Evolutionary conservation across 2,797 vertebrate species (phyloP).

Genomic region (Xenentodon cancila): DNA sequence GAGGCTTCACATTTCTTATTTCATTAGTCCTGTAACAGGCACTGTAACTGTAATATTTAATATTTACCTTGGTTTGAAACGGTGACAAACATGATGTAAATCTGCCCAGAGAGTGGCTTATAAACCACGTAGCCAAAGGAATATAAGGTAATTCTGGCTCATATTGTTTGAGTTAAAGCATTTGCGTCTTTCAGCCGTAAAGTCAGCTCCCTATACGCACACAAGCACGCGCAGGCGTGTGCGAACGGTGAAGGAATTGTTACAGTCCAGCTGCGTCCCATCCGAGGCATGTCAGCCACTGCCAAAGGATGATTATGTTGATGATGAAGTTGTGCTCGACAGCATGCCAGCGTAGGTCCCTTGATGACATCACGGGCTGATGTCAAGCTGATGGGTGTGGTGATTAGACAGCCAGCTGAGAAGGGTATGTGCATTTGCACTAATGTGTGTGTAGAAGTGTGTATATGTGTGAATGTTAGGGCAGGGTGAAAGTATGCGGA

Average conservation of each 20-base stretch:
- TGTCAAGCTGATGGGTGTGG: slow-evolving; percentile 84
- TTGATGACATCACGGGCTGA: slow-evolving; percentile 86
- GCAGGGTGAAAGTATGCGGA: slow-evolving; percentile 72
- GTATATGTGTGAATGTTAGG: slow-evolving; percentile 47
- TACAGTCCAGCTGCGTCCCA: slow-evolving; percentile 77
- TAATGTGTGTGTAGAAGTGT: slow-evolving; percentile 15
- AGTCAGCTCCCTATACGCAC: slow-evolving; percentile 36
- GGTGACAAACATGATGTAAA: slow-evolving; percentile 65
- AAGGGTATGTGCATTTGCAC: slow-evolving; percentile 44
- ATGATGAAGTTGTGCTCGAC: slow-evolving; percentile 78
- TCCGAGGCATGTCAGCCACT: slow-evolving; percentile 50
- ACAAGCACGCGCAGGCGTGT: slow-evolving; percentile 35
- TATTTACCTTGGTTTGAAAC: slow-evolving; percentile 67
- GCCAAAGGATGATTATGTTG: slow-evolving; percentile 75
- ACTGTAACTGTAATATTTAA: slow-evolving; percentile 56
- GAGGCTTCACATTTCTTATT: slow-evolving; percentile 31
- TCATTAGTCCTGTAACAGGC: slow-evolving; percentile 28
- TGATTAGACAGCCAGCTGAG: slow-evolving; percentile 76
- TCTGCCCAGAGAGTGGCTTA: slow-evolving; percentile 56
- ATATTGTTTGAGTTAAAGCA: slow-evolving; percentile 75
- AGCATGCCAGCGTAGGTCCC: slow-evolving; percentile 78
- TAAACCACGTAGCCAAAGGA: slow-evolving; percentile 63
- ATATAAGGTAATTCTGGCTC: slow-evolving; percentile 58
- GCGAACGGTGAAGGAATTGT: slow-evolving; percentile 65
- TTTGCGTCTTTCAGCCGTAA: slow-evolving; percentile 65